Evolutionary conservation across 2,888 invertebrate genomes (phyloP), one percentile per base, ranked within the genome.

Genomic region (Lysandra coridon): DNA sequence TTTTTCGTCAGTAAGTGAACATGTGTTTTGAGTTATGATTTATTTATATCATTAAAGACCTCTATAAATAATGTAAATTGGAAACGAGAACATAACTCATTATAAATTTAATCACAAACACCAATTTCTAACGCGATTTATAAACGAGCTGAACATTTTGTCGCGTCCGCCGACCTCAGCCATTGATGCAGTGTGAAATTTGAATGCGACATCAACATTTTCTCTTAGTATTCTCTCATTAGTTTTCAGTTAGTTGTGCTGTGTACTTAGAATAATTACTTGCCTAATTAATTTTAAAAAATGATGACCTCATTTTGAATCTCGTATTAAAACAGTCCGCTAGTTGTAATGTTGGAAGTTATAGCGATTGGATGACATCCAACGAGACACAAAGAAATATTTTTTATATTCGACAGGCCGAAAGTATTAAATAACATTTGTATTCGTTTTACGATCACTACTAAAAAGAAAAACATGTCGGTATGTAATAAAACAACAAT

Each of bases 181-280:
- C 64, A 12, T 64, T 30, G 77, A 83, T 84, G 82, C 83, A 84
- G 85, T 85, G 82, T 88, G 89, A 89, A 89, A 89, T 87, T 87
- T 86, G 81, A 84, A 81, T 83, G 83, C 80, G 79, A 82, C 80
- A 85, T 84, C 86, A 86, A 87, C 86, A 88, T 89, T 90, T 91
- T 89, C 87, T 89, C 87, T 89, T 91, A 91, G 89, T 89, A 90
- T 87, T 83, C 89, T 90, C 88, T 88, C 85, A 84, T 90, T 92
- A 92, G 92, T 92, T 93, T 89, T 90, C 86, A 86, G 89, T 93
- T 93, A 94, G 93, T 92, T 92, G 94, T 94, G 94, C 93, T 91
- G 94, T 94, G 93, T 93, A 93, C 89, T 92, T 94, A 94, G 93
- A 88, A 85, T 80, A 81, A 78, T 81, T 87, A 85, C 90, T 87